Conservation (phyloP, 2,888 invertebrate species). For the Malacosoma neustria region DNA sequence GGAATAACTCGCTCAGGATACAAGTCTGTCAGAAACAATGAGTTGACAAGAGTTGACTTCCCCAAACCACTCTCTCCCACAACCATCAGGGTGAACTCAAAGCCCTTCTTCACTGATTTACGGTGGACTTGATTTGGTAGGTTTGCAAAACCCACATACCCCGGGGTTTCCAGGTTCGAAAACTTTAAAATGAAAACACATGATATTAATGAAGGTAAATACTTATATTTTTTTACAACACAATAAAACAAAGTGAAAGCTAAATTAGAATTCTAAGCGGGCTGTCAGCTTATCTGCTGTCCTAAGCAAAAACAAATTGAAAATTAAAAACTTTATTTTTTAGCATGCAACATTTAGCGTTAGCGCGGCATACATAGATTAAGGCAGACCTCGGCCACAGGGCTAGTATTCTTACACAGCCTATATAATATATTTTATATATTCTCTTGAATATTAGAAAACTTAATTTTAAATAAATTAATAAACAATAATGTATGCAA, state of each 20-base stretch:
- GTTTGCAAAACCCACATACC: constrained; percentile 96
- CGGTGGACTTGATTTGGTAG: constrained; percentile 97
- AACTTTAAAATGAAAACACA: constrained; percentile 77
- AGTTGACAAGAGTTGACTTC: constrained; percentile 96
- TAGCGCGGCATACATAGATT: too few species aligned
- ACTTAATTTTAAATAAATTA: too few species aligned
- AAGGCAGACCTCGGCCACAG: too few species aligned
- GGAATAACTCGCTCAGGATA: constrained; percentile 95
- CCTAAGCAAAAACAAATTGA: too few species aligned
- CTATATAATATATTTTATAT: too few species aligned
- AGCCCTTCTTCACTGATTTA: constrained; percentile 98
- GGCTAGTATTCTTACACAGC: too few species aligned
- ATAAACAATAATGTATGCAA: too few species aligned
- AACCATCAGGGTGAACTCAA: constrained; percentile 98
- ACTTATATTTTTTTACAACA: neutral
- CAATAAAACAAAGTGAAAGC: neutral
- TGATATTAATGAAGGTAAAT: neutral
- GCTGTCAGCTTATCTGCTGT: too few species aligned
- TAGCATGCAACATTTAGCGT: too few species aligned
- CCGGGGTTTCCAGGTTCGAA: constrained; percentile 88
- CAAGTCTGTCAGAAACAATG: constrained; percentile 93
- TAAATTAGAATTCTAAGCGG: too few species aligned
- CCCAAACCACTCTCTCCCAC: constrained; percentile 94
- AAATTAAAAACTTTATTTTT: too few species aligned
- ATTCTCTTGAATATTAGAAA: too few species aligned